Evolutionary conservation across 2,113 vertebrate genomes (phyloP).

Genomic region (Picathartes gymnocephalus): DNA sequence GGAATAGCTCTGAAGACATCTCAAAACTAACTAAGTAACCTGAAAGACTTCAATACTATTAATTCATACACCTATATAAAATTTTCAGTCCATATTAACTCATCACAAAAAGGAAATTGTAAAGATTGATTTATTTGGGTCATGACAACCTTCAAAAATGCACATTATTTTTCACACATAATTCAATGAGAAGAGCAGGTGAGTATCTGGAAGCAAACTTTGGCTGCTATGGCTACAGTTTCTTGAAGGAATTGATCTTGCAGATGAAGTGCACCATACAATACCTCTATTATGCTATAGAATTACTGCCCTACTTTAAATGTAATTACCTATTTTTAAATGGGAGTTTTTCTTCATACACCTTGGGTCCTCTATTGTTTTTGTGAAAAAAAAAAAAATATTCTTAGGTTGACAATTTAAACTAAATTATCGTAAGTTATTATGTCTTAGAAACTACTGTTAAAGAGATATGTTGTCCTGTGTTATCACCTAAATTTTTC

Average conservation of each 20-base stretch:
- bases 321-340: not conserved
- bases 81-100: not conserved
- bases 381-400: not conserved
- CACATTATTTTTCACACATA: not conserved
- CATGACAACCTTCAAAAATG: not conserved
- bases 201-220: not conserved
- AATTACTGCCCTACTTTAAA: not conserved
- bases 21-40: not conserved
- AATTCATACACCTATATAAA: not conserved
- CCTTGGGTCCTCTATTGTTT: not conserved
- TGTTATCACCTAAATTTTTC: not conserved
- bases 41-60: not conserved
- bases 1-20: not conserved
- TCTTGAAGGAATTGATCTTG: not conserved
- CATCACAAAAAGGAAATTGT: not conserved
- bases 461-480: not conserved
- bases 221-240: not conserved
- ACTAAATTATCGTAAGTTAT: constrained; percentile 2
- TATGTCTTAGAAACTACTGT: not conserved
- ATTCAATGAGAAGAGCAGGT: not conserved
- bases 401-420: not conserved
- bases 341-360: not conserved
- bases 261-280: not conserved
- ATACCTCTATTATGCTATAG: not conserved
- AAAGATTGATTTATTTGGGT: not conserved